phyloP scores from a whole-genome alignment of 2,113 vertebrate species.

The Corynorhinus townsendii region DNA sequence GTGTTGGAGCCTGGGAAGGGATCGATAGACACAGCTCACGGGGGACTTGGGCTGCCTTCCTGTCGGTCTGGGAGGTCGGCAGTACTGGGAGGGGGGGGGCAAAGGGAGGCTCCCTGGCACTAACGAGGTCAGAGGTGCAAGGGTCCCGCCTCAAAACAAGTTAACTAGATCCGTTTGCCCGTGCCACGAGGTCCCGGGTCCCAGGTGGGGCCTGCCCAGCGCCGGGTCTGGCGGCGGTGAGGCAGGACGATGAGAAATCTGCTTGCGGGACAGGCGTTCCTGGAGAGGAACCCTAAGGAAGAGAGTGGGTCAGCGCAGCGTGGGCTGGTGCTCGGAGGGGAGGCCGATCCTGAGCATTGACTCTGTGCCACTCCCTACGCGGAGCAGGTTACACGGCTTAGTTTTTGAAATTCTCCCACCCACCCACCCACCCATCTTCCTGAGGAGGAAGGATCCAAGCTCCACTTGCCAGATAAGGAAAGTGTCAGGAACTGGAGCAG shows the following conservation, averaged over 20 bases:
- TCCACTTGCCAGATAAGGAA: background rate
- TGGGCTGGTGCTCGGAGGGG: background rate
- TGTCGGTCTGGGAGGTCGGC: background rate
- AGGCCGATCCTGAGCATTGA: background rate
- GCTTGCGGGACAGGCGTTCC: background rate
- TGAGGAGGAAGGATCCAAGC: background rate
- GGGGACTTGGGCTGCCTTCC: background rate
- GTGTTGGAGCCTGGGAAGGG: background rate
- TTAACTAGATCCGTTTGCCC: background rate
- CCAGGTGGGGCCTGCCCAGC: background rate
- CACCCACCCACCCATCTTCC: background rate
- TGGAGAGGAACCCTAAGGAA: background rate
- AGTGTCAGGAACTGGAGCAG: background rate
- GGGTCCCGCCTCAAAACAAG: background rate
- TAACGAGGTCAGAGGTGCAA: background rate
- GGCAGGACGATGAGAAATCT: background rate
- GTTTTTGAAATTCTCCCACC: background rate
- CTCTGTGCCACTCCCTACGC: background rate
- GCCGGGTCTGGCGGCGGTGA: background rate
- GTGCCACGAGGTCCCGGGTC: background rate
- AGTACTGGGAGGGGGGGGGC: background rate
- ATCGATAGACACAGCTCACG: no score
- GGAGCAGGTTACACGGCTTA: background rate
- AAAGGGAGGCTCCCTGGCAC: background rate
- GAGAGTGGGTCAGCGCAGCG: background rate